phyloP scores from a whole-genome alignment of 2,113 vertebrate species.

The Tursiops truncatus region DNA sequence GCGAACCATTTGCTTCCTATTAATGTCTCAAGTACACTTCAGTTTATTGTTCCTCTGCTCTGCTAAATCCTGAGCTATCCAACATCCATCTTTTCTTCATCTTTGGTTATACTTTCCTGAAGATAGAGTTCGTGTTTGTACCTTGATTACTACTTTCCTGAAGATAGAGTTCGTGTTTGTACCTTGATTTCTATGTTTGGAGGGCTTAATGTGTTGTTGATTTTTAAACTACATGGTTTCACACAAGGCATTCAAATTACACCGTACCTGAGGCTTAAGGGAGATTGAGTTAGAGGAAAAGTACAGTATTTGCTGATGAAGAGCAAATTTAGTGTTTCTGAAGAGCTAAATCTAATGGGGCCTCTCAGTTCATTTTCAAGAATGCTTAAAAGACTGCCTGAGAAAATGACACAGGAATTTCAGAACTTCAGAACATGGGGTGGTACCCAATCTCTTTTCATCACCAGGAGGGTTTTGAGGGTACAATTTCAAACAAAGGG shows the following conservation, averaged over 20 bases:
- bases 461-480: conserved; percentile 8
- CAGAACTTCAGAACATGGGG: background rate
- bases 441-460: conserved; percentile 23
- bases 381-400: conserved; percentile 44
- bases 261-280: background rate
- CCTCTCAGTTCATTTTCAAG: conserved; percentile 23
- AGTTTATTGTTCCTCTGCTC: background rate
- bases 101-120: background rate
- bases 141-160: background rate
- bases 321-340: background rate
- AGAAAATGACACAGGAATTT: conserved; percentile 57
- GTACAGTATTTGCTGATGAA: background rate
- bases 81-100: background rate
- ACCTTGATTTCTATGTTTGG: background rate
- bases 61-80: background rate
- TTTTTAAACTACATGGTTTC: background rate
- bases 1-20: background rate
- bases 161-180: background rate
- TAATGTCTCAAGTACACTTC: rapidly evolving
- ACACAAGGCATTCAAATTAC: background rate
- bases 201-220: background rate
- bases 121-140: background rate
- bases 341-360: conserved; percentile 24
- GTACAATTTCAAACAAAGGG: conserved; percentile 75
- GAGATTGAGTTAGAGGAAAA: background rate